phyloP scores from a whole-genome alignment of 2,888 invertebrate genomes.

The Metalampra italica region DNA sequence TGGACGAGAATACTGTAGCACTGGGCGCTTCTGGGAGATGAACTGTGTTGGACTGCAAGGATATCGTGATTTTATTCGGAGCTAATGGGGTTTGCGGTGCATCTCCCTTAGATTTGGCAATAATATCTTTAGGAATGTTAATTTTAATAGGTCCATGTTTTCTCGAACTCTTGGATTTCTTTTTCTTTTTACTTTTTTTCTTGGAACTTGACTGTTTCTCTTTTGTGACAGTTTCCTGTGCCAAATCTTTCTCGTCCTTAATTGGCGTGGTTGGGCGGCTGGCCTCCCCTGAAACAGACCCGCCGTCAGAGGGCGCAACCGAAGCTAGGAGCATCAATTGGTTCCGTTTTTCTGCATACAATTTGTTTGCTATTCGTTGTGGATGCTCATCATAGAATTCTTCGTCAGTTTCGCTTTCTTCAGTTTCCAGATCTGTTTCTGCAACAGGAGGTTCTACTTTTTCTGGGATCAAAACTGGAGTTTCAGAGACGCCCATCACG shows the following conservation, averaged over 20 bases:
- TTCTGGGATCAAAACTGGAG: slow-evolving; percentile 63
- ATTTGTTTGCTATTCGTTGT: slow-evolving; percentile 84
- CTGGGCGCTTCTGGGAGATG: slow-evolving; percentile 61
- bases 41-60: slow-evolving; percentile 71
- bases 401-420: slow-evolving; percentile 91
- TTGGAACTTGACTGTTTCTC: slow-evolving; percentile 71
- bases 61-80: slow-evolving; percentile 72
- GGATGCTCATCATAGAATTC: slow-evolving; percentile 93
- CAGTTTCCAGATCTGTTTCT: slow-evolving; percentile 91
- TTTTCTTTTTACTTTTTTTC: slow-evolving; percentile 85
- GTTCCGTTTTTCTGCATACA: slow-evolving; percentile 86
- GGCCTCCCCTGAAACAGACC: slow-evolving; percentile 77
- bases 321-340: slow-evolving; percentile 81
- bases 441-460: slow-evolving; percentile 81
- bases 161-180: slow-evolving; percentile 67
- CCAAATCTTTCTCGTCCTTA: slow-evolving; percentile 74
- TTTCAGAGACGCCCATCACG: slow-evolving; percentile 73
- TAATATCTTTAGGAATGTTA: slow-evolving; percentile 78
- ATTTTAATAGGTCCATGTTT: slow-evolving; percentile 77
- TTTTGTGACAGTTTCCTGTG: slow-evolving; percentile 73
- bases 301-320: slow-evolving; percentile 80
- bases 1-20: slow-evolving; percentile 14
- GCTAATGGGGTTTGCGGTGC: slow-evolving; percentile 28
- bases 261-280: slow-evolving; percentile 83
- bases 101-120: slow-evolving; percentile 48